Evolutionary conservation across 2,797 vertebrate genomes (phyloP).

Genomic region (Bradypodion ventrale): DNA sequence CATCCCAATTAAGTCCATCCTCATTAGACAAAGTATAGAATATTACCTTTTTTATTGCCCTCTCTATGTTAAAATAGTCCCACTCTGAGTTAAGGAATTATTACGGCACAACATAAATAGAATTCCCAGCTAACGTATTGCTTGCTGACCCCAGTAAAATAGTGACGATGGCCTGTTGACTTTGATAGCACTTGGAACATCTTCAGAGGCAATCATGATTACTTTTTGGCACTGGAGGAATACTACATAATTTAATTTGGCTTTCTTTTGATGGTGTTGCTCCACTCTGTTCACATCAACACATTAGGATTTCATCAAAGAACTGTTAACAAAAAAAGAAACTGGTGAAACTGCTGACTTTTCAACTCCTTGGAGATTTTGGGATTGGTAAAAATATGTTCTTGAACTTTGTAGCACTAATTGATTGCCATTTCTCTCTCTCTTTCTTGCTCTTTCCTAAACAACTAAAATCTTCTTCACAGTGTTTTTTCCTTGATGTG

Average conservation of each 20-base stretch:
- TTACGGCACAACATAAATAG: slow-evolving; percentile 49
- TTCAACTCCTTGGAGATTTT: slow-evolving; percentile 57
- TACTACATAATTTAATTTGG: slow-evolving; percentile 63
- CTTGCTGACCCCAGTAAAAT: slow-evolving; percentile 66
- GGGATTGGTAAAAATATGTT: slow-evolving; percentile 61
- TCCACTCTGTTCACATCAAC: slow-evolving; percentile 63
- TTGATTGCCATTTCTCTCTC: slow-evolving; percentile 64
- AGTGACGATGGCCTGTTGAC: slow-evolving; percentile 65
- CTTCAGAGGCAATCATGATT: slow-evolving; percentile 52
- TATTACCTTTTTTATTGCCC: slow-evolving; percentile 69
- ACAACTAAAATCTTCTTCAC: neutral
- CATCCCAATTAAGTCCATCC: slow-evolving; percentile 74
- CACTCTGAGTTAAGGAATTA: slow-evolving; percentile 51
- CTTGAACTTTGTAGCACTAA: slow-evolving; percentile 58
- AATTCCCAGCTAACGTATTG: slow-evolving; percentile 56
- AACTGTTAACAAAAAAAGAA: slow-evolving; percentile 39
- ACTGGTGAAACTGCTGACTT: slow-evolving; percentile 61
- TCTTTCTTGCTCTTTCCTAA: neutral
- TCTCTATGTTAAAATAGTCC: slow-evolving; percentile 60
- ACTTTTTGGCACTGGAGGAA: slow-evolving; percentile 38
- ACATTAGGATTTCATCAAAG: slow-evolving; percentile 53
- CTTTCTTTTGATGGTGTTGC: slow-evolving; percentile 65
- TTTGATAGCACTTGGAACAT: slow-evolving; percentile 49
- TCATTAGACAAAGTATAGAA: slow-evolving; percentile 74
- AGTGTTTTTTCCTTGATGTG: neutral